phyloP scores from a whole-genome alignment of 2,888 invertebrate genomes.

The Philereme vetulata region DNA sequence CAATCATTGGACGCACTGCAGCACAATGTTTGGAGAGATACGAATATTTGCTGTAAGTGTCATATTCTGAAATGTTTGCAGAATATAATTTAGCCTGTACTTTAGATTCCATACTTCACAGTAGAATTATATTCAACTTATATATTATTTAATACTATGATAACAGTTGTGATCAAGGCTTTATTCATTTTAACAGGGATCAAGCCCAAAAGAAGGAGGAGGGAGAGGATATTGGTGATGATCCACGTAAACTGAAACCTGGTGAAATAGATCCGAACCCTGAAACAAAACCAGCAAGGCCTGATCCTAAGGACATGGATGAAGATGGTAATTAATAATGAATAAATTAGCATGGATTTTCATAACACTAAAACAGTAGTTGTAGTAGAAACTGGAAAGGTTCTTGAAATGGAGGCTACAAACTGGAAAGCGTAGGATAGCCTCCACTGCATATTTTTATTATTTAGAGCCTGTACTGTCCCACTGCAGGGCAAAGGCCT shows the following conservation, averaged over 20 bases:
- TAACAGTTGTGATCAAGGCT: neutral
- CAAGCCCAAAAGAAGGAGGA: constrained; percentile 98
- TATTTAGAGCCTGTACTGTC: too few species aligned
- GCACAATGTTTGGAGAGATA: constrained; percentile 99
- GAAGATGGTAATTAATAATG: constrained; percentile 92
- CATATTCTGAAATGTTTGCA: neutral
- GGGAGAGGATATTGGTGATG: constrained; percentile 95
- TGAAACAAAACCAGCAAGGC: constrained; percentile 99
- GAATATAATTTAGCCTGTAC: too few species aligned
- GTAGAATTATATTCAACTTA: too few species aligned
- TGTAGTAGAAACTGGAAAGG: too few species aligned
- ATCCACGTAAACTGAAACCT: constrained; percentile 98
- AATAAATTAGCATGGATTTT: neutral
- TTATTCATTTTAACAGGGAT: constrained; percentile 85
- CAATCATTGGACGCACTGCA: constrained; percentile 99
- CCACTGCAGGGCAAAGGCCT: too few species aligned
- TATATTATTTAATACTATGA: neutral
- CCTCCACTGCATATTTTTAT: too few species aligned
- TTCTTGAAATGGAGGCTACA: too few species aligned
- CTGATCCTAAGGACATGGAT: constrained; percentile 99
- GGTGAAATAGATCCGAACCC: constrained; percentile 99
- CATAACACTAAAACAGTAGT: too few species aligned
- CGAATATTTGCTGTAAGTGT: constrained; percentile 94
- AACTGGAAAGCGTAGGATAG: too few species aligned
- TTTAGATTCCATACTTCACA: too few species aligned